Evolutionary conservation across 1,140 invertebrate genomes (phyloP).

Genomic region (Musca domestica): DNA sequence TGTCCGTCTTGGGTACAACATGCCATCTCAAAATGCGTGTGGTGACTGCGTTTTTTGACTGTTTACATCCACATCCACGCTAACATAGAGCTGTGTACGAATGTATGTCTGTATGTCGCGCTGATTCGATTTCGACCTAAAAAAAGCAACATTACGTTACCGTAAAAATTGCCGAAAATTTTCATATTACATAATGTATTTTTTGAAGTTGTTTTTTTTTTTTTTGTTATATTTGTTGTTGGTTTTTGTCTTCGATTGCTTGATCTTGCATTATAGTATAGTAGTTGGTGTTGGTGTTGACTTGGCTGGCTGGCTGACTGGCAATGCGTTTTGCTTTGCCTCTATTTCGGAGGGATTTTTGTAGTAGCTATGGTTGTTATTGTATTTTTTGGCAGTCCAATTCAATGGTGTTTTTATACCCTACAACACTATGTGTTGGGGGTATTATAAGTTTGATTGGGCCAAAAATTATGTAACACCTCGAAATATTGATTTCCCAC

Average conservation of each 20-base stretch:
- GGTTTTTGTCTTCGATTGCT: no score
- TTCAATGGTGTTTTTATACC: neutral
- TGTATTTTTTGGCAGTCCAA: neutral
- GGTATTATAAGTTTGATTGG: no score
- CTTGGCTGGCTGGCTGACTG: neutral
- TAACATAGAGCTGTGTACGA: no score
- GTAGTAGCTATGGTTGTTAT: neutral
- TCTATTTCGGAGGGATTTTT: neutral
- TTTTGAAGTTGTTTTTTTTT: neutral
- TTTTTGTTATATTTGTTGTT: no score
- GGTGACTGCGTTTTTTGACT: neutral
- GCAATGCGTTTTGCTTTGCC: neutral
- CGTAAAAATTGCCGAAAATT: conserved; percentile 20
- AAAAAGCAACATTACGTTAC: conserved; percentile 16
- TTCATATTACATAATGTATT: conserved; percentile 17
- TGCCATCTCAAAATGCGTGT: neutral
- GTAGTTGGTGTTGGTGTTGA: neutral
- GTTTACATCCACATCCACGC: neutral
- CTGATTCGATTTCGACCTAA: conserved; percentile 7
- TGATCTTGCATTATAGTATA: no score
- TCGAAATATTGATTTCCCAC: no score
- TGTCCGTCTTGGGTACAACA: no score
- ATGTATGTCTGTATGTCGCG: neutral
- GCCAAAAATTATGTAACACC: no score
- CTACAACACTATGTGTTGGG: no score